These are phyloP conservation scores for Bombycilla garrulus DNA, from an alignment of 2,113 vertebrate genomes.

Conservation along the genomic window DNA sequence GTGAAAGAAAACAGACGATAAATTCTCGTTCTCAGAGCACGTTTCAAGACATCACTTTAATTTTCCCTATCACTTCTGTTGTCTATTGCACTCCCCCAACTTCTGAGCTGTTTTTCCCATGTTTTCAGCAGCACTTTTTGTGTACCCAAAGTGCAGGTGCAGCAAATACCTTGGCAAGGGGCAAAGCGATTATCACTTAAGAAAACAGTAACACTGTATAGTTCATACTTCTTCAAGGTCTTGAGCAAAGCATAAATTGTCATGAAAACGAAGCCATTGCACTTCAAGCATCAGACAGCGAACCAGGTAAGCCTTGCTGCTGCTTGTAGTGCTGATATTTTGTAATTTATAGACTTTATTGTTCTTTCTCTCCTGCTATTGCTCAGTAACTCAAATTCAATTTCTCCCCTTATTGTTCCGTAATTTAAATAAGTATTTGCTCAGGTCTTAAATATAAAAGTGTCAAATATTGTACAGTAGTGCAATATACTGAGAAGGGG, in stretches of 20 bases:
- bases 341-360: background rate
- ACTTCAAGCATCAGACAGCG: conserved; percentile 51
- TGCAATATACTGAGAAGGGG: background rate
- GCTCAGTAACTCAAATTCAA: background rate
- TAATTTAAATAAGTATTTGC: background rate
- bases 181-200: conserved; percentile 67
- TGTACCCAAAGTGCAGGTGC: conserved; percentile 76
- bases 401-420: too few relatives aligned
- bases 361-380: background rate
- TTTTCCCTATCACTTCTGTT: conserved; percentile 36
- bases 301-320: conserved; percentile 69
- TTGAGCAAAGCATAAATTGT: conserved; percentile 81
- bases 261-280: conserved; percentile 42
- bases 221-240: conserved; percentile 88
- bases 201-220: conserved; percentile 84
- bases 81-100: conserved; percentile 18
- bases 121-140: conserved; percentile 42
- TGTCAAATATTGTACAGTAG: background rate
- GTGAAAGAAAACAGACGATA: conserved; percentile 58
- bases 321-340: background rate
- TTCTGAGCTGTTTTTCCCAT: background rate
- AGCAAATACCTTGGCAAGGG: conserved; percentile 75
- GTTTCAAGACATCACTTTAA: conserved; percentile 36
- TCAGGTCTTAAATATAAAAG: background rate
- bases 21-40: background rate